Evolutionary conservation across 2,888 invertebrate genomes (phyloP), one percentile per base, ranked within the genome.

Genomic region (Acanthosoma haemorrhoidale): DNA sequence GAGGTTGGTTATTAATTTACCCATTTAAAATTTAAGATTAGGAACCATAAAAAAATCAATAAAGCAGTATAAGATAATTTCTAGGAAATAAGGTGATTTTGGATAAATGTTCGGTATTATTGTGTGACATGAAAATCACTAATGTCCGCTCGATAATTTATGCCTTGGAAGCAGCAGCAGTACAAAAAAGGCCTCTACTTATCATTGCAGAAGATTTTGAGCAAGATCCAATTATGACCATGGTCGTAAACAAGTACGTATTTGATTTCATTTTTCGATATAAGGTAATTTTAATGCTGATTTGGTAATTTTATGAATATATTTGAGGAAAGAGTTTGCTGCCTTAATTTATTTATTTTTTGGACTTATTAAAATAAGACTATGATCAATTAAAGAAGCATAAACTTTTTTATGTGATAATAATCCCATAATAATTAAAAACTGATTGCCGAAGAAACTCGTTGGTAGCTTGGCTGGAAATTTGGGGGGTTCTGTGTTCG

Each of bases 141-240:
- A 71, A 68, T 36, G 41, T 76, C 2, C 71, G 72, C 43, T 59
- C 68, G 11, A 43, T 77, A 32, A 69, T 77, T 15, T 74, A 76
- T 8, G 70, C 76, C 9, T 70, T 78, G 9, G 77, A 78, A 70
- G 43, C 69, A 16, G 76, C 76, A 11, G 71, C 69, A 25, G 31
- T 71, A 41, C 29, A 72, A 21, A 71, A 74, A 39, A 71, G 69
- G 36, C 75, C 75, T 18, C 63, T 77, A 18, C 43, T 77, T 21
- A 73, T 77, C 15, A 78, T 83, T 71, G 82, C 82, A 39, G 83
- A 83, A 77, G 83, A 83, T 76, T 79, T 83, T 69, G 82, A 82
- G 76, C 82, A 67, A 16, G 82, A 83, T 78, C 82, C 82, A n/a
- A 75, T 83, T 51, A 81, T 81, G 16, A 81, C 82, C 9, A 76